Evolutionary conservation across 2,888 invertebrate genomes (phyloP), one percentile per base, ranked within the genome.

Genomic region (Ypsolopha scabrella): DNA sequence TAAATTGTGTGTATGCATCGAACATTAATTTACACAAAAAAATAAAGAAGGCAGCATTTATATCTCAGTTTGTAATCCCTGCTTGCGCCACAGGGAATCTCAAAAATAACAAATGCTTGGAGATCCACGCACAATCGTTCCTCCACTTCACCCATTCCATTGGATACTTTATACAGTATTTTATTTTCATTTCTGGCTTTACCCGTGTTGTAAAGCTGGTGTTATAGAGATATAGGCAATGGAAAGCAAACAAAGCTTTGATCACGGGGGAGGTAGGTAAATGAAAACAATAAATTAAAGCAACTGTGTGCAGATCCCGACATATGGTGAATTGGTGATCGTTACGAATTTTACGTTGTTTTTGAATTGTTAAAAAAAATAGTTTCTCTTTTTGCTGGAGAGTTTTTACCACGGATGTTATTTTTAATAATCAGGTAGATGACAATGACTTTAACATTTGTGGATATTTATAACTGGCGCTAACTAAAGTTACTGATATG

Each of bases 281-380:
- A 24, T 24, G 4, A 24, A 24, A 24, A 24, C 24, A 24, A 24
- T 24, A 24, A 24, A 24, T 24, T 38, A 38, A n/a, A 38, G n/a
- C 9, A 38, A 38, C 10, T 38, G 39, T n/a, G n/a, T n/a, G 39
- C n/a, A 2, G n/a, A 38, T 38, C 39, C 77, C 80, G 75, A 80
- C 82, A 80, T 80, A 81, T 77, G 79, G 82, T 63, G 76, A 70
- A 69, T 68, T 77, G 79, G 82, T 63, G 76, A 70, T 70, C 68
- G 70, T 72, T 70, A 71, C 71, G 71, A 78, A 75, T 74, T 67
- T 70, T 67, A 75, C 75, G 74, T 80, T 80, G 80, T 80, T 81
- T 75, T 75, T 75, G 67, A 67, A 67, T 75, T 70, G 71, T 70
- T 75, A 68, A 74, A 72, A 65, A 71, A 70, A 63, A 64, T 59